Base-by-base conservation (phyloP, 2,888 invertebrate species). In the Oxycera nigricornis region DNA sequence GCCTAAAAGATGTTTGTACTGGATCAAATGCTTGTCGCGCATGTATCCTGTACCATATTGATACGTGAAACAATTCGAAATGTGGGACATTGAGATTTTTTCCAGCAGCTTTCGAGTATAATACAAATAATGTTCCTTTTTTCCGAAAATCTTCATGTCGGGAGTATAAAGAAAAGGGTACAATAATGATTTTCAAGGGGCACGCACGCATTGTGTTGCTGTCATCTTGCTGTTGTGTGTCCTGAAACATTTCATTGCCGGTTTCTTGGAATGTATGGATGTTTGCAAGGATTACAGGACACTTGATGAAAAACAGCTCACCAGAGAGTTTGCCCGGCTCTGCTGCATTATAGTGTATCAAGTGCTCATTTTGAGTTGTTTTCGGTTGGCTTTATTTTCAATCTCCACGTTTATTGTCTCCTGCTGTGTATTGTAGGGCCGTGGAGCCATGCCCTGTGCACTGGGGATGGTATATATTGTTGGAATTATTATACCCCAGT, bases 171-270 rank as follows among this genome's bases (percentile, higher is more conserved):
- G 65, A 11, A 4, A 24, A 6, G 65, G 24, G 39, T 55, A 24
- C 24, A 35, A 39, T 14, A 4, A 9, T 20, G 35, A 26, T 30
- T 61, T 30, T 24, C 55, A 6, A 28, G 61, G 35, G 65, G 39
- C 41, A 41, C 24, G 22, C 14, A 65, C 65, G 65, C 65, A 65
- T 65, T 30, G 65, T 65, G 65, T 65, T 65, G 39, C 65, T 73
- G 46, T 73, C 72, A 70, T 73, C 41, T 72, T 70, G 70, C 39
- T 46, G 31, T 41, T n/a, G 57, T 70, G 68, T 35, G n/a, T 46
- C 62, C 59, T 67, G 65, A 75, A 41, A 68, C 11, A 68, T 39
- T 62, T 41, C 41, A 65, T 41, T 65, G 39, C 65, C 22, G 39
- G 39, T 24, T 65, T 65, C 24, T 65, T 14, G 65, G 65, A 65